A percentile compares a stretch with the other conserved stretches of the same genome.
Evolutionary conservation across 2,113 vertebrate species (phyloP).

Genomic region (Gnathonemus echidnorhynchus): DNA sequence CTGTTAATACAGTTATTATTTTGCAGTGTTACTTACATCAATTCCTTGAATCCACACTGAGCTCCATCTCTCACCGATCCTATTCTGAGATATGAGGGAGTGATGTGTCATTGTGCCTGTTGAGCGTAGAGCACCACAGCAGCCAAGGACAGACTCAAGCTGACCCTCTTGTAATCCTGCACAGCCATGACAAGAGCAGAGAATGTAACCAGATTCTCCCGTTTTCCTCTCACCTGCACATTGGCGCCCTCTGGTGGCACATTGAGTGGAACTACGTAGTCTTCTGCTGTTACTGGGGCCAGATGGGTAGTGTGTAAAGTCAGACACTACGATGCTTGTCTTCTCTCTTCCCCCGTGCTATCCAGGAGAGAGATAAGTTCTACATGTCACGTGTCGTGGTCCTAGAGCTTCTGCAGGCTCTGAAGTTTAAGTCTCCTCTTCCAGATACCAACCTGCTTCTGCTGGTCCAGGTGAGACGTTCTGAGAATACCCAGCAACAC

Average conservation of each 20-base stretch:
- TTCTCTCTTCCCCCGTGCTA: conserved; percentile 8
- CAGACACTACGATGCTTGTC: neutral
- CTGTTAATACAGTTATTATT: neutral
- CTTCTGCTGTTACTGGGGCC: neutral
- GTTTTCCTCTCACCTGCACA: neutral
- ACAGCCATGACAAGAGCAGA: neutral
- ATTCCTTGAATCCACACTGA: neutral
- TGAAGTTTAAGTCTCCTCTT: conserved; percentile 92
- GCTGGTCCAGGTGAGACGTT: conserved; percentile 81
- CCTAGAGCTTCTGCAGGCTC: conserved; percentile 88
- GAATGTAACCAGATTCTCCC: neutral
- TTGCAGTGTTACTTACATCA: neutral
- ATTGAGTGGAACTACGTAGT: neutral
- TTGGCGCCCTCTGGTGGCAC: neutral
- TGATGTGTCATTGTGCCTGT: neutral
- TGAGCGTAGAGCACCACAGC: neutral
- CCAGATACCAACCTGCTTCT: conserved; percentile 93
- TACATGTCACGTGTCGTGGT: conserved; percentile 95
- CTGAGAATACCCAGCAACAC: neutral
- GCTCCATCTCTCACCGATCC: neutral
- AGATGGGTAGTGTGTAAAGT: neutral
- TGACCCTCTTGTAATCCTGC: neutral
- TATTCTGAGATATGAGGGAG: neutral
- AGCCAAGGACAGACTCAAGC: neutral
- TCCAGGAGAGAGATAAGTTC: conserved; percentile 95